phyloP scores from a whole-genome alignment of 2,113 vertebrate species.

The Zosterops pallidus region DNA sequence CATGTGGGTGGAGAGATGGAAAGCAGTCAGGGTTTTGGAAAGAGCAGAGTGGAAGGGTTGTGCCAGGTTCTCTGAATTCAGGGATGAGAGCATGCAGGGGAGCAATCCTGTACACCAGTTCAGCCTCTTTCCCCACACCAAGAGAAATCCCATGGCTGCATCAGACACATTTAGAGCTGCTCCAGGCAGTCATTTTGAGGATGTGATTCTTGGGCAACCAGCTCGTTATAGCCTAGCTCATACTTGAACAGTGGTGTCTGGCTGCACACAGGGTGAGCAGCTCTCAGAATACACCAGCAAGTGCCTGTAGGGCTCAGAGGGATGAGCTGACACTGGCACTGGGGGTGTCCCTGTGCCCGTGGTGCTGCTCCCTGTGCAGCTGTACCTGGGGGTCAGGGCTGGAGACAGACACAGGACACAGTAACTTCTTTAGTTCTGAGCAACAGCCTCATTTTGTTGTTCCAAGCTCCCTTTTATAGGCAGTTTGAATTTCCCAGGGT shows the following conservation, averaged over 20 bases:
- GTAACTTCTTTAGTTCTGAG: neutral
- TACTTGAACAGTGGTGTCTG: neutral
- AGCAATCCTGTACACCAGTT: neutral
- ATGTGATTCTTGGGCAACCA: neutral
- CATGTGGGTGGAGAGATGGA: neutral
- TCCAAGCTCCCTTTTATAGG: neutral
- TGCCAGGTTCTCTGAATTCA: neutral
- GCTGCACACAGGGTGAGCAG: neutral
- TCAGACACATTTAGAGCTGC: neutral
- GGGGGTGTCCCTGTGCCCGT: neutral
- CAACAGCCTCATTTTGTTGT: neutral
- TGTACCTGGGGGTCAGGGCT: neutral
- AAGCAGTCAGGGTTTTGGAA: neutral
- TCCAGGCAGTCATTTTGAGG: neutral
- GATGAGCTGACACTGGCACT: neutral
- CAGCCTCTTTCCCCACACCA: neutral
- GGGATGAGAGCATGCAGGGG: neutral
- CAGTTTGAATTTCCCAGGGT: neutral
- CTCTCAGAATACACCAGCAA: neutral
- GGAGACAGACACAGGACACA: neutral
- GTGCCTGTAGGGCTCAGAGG: neutral
- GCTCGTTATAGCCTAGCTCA: neutral
- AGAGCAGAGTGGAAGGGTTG: neutral
- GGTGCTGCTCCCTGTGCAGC: neutral
- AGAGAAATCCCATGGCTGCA: neutral